A percentile compares a stretch with the other conserved stretches of the same genome.
Evolutionary conservation across 2,888 invertebrate genomes (phyloP).

Genomic region (Agriopis aurantiaria): DNA sequence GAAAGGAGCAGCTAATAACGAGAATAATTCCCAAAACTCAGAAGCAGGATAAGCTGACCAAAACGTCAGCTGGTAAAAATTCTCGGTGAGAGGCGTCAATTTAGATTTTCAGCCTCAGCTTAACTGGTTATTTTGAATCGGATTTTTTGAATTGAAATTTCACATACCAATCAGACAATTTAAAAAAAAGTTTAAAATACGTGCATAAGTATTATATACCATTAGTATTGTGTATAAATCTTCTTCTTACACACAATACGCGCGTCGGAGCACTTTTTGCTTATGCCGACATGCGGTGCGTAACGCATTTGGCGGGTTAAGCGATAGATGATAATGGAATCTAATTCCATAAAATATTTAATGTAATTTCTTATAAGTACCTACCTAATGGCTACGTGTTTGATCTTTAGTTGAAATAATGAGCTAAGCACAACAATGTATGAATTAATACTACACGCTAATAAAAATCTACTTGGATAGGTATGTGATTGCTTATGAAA

Average conservation of each 20-base stretch:
- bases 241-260: too few species aligned
- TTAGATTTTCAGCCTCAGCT: constrained; percentile 4
- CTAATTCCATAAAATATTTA: neutral
- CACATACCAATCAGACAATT: too few species aligned
- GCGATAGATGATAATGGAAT: neutral
- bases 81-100: neutral
- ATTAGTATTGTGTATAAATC: too few species aligned
- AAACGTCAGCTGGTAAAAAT: neutral
- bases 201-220: too few species aligned
- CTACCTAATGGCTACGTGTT: neutral
- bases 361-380: neutral
- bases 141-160: too few species aligned
- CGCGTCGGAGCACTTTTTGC: too few species aligned
- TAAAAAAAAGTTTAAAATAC: too few species aligned
- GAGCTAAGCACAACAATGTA: constrained; percentile 2
- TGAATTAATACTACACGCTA: constrained; percentile 13
- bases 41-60: neutral
- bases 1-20: neutral
- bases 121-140: constrained; percentile 5
- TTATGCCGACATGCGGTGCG: too few species aligned
- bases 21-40: neutral
- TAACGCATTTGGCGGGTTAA: too few species aligned
- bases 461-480: constrained; percentile 2
- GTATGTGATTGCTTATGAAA: neutral
- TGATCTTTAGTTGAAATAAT: constrained; percentile 9